Evolutionary conservation across 2,888 invertebrate species (phyloP).

Genomic region (Amphipoea oculea): DNA sequence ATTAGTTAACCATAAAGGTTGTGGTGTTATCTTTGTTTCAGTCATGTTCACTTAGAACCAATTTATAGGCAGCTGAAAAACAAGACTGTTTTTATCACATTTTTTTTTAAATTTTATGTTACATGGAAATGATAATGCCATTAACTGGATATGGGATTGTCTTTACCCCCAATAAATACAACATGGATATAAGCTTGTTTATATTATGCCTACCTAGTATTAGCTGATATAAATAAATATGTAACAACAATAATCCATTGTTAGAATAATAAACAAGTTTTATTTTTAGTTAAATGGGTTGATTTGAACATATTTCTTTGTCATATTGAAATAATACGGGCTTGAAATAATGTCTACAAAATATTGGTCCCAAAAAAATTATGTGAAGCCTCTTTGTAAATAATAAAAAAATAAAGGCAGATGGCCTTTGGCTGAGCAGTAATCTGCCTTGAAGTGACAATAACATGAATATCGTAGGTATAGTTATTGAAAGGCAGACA

Average conservation of each 20-base stretch:
- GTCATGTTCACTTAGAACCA: not conserved
- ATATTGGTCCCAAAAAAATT: not conserved
- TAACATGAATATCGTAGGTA: not conserved
- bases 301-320: not conserved
- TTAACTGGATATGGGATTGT: not conserved
- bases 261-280: not conserved
- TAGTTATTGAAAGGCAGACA: not conserved
- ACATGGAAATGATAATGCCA: not conserved
- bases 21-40: slow-evolving; percentile 1
- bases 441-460: not conserved
- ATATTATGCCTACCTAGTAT: not conserved
- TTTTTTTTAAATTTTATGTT: not conserved
- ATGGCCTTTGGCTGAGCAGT: not conserved
- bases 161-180: not conserved
- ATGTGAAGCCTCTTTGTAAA: not conserved
- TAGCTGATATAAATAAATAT: slow-evolving; percentile 1
- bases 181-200: not conserved
- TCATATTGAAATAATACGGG: not conserved
- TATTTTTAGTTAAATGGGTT: not conserved
- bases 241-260: not conserved
- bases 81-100: not conserved
- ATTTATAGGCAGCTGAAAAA: not conserved
- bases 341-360: not conserved
- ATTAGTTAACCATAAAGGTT: slow-evolving; percentile 15
- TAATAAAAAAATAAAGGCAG: too few species aligned